Evolutionary conservation across 1,140 invertebrate genomes (phyloP), one percentile per base, ranked within the genome.

Genomic region (Antheraea pernyi): DNA sequence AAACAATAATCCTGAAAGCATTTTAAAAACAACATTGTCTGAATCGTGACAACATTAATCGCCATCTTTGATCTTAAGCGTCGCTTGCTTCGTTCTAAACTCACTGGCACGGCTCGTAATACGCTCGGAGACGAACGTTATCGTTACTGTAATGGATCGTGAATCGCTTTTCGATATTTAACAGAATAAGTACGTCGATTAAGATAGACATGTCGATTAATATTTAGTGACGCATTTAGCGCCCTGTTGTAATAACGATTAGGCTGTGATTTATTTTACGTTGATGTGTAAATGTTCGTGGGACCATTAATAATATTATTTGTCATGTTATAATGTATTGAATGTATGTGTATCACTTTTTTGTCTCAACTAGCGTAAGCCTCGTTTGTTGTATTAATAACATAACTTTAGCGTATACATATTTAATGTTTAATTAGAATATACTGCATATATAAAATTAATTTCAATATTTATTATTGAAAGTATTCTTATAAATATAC

Each of bases 101-200:
- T 59, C 59, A 58, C 19, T 11, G 3, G 11, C 60, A 61, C 19
- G 19, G 16, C 30, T 53, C 16, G 7, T 19, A 67, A 65, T 42
- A 37, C 42, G 66, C 16, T 61, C 62, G 62, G 70, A 68, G 67
- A 69, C 60, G 42, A 42, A 65, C 70, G 73, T 80, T 77, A 83
- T 73, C 76, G 73, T 81, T 70, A 77, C 74, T 71, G 71, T 81
- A 83, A 81, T 76, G 76, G 68, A 69, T 65, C 75, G 70, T 72
- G 73, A 76, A 82, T 68, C 73, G 75, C 62, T 78, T 75, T 75
- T 77, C 76, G 76, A 80, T 81, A 81, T 77, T 82, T 74, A 76
- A 82, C 67, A 30, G 65, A 70, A 79, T 78, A 72, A 70, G 68
- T 65, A 58, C 59, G 68, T 70, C 76, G 76, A 76, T 81, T 78